Conservation (phyloP, 2,113 vertebrate genomes). For the Brienomyrus longianalis region DNA sequence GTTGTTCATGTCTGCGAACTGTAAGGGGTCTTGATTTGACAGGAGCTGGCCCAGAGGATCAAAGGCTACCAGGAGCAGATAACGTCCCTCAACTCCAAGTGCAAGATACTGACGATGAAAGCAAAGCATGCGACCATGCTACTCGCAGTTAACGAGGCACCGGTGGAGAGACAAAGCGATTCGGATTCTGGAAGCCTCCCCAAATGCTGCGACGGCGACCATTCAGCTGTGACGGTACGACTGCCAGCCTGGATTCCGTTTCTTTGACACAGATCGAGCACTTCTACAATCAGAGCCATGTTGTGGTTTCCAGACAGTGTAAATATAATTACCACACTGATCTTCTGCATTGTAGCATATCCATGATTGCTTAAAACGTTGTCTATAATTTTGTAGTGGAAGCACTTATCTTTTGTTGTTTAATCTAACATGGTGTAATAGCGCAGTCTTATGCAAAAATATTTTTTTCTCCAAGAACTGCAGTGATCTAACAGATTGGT, state of each 20-base stretch:
- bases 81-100: slow-evolving; percentile 86
- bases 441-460: not conserved
- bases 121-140: slow-evolving; percentile 96
- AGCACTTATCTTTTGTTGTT: not conserved
- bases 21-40: slow-evolving; percentile 34
- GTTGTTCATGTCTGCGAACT: not conserved
- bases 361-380: not conserved
- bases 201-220: slow-evolving; percentile 68
- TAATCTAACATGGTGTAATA: slow-evolving; percentile 28
- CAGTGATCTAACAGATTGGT: not conserved
- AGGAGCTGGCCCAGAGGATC: slow-evolving; percentile 96
- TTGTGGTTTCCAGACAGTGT: not conserved
- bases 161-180: slow-evolving; percentile 76
- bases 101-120: slow-evolving; percentile 94
- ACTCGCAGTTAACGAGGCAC: slow-evolving; percentile 86
- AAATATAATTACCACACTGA: too few species aligned
- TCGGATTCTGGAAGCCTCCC: slow-evolving; percentile 78
- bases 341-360: not conserved
- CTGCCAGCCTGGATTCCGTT: not conserved
- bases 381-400: not conserved
- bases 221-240: slow-evolving; percentile 93
- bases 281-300: not conserved
- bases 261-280: not conserved
- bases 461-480: not conserved
- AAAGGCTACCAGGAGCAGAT: slow-evolving; percentile 97